Base-by-base conservation (phyloP, 2,888 invertebrate species). In the Eugnorisma glareosa region DNA sequence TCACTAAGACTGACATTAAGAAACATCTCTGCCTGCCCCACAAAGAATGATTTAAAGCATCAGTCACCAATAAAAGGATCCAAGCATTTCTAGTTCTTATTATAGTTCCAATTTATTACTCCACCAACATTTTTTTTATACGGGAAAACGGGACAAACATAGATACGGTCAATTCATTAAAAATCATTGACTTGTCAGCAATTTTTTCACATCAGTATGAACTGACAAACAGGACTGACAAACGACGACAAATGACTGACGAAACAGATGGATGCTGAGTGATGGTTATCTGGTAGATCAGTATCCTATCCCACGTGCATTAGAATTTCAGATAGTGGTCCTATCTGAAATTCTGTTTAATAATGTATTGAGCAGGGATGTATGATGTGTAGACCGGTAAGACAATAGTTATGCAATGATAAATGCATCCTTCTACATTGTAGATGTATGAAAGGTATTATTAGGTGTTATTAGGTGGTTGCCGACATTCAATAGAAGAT, bases 321-420 rank as follows among this genome's bases (percentile, higher is more conserved):
- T 92, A 90, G 89, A 92, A 91, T 92, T 89, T 89, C 82, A 91
- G 90, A 92, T 92, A 31, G 28, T n/a, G n/a, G n/a, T n/a, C n/a
- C n/a, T n/a, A n/a, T n/a, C n/a, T n/a, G n/a, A n/a, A n/a, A n/a
- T n/a, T n/a, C n/a, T n/a, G 82, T 82, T 85, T 82, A 84, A 85
- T 84, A 84, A 85, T 84, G 85, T 77, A 84, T 77, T 67, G 84
- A 70, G 15, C 43, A 75, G 61, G 69, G 51, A 77, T 85, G 64
- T 75, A 77, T 73, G 74, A 85, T 37, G 82, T 83, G 73, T 11
- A 63, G 70, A 59, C 61, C 61, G 18, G 57, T 24, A 21, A n/a
- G 21, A 82, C 69, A 82, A 69, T 66, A 37, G 66, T 40, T 73
- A 79, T 61, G 48, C 66, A 73, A 67, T 63, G 21, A 18, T 64